phyloP scores from a whole-genome alignment of 2,113 vertebrate species.

The Phaethon lepturus region DNA sequence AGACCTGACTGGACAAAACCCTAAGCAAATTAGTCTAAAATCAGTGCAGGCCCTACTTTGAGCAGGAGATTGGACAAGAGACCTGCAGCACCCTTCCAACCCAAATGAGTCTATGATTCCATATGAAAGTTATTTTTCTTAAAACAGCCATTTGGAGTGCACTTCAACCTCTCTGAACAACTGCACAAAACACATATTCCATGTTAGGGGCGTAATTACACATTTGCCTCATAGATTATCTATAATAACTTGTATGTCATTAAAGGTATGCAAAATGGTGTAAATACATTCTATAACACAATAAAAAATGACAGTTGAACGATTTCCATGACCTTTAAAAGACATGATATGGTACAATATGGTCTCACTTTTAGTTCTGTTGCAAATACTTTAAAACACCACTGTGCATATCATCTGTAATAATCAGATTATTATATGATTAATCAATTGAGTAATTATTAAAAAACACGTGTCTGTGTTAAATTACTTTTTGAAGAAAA shows the following conservation, averaged over 20 bases:
- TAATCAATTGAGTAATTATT: not conserved
- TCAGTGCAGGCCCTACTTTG: not conserved
- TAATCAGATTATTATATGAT: not conserved
- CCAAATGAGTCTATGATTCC: not conserved
- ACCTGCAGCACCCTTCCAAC: not conserved
- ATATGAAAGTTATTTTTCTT: not conserved
- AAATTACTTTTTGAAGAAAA: conserved; percentile 6
- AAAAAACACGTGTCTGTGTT: conserved; percentile 22
- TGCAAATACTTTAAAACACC: not conserved
- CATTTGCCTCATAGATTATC: not conserved
- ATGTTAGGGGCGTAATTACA: not conserved
- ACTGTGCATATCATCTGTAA: not conserved
- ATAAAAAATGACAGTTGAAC: not conserved
- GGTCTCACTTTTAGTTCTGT: not conserved
- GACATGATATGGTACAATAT: not conserved
- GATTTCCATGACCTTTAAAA: not conserved
- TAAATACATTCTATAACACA: not conserved
- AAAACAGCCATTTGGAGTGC: not conserved
- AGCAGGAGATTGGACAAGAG: not conserved
- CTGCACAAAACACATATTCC: not conserved
- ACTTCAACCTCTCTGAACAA: not conserved
- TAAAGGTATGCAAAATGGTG: not conserved
- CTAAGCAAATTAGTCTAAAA: not conserved
- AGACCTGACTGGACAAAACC: not conserved
- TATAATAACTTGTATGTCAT: not conserved